These are phyloP conservation scores for Scelioninae gen. 1 DNA, from an alignment of 2,888 invertebrate genomes.

Conservation along the genomic window DNA sequence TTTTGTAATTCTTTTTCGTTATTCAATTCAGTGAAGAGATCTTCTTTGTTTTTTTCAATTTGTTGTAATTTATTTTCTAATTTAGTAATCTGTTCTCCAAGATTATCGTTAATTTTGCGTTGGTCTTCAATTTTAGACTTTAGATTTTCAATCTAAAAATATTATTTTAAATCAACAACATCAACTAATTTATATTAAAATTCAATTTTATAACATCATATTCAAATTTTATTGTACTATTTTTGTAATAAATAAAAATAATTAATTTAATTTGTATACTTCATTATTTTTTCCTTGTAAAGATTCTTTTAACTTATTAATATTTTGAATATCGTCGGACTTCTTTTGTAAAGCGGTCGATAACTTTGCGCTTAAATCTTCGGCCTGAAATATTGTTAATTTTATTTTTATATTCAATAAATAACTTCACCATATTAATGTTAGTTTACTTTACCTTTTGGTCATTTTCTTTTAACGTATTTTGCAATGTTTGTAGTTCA, in stretches of 20 bases:
- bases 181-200: no score
- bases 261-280: neutral
- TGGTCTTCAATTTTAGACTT: conserved; percentile 9
- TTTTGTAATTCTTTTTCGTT: conserved; percentile 18
- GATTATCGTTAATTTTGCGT: neutral
- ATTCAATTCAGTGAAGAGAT: conserved; percentile 4
- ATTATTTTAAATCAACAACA: no score
- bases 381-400: neutral
- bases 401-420: neutral
- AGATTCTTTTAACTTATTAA: neutral
- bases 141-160: conserved; percentile 12
- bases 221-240: no score
- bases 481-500: neutral
- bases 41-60: neutral
- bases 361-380: neutral
- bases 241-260: neutral
- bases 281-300: neutral
- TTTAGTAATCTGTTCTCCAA: neutral
- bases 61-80: conserved; percentile 12
- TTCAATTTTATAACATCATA: no score
- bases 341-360: neutral
- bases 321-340: neutral
- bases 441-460: neutral
- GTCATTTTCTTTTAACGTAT: neutral
- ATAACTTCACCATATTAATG: neutral